These are phyloP conservation scores for Formica selysi DNA, from an alignment of 1,140 invertebrate genomes.

Conservation along the genomic window DNA sequence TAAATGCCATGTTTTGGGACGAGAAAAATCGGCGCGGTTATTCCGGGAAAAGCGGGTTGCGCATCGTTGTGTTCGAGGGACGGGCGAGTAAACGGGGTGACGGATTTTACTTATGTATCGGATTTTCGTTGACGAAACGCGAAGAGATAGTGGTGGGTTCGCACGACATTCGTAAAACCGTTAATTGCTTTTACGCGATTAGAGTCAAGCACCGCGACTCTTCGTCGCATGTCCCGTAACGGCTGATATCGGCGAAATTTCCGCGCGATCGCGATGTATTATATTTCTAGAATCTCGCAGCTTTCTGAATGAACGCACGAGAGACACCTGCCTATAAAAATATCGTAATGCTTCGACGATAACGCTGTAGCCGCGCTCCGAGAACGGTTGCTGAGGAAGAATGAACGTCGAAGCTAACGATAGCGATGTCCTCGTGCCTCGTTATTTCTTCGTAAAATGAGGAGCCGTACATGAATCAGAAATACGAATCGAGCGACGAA, in stretches of 20 bases:
- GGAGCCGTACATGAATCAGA: slow-evolving; percentile 64
- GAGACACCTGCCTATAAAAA: slow-evolving; percentile 55
- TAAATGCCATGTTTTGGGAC: slow-evolving; percentile 19
- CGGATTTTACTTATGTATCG: slow-evolving; percentile 39
- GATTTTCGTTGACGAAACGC: slow-evolving; percentile 49
- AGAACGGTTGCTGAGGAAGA: slow-evolving; percentile 37
- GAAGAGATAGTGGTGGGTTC: not conserved
- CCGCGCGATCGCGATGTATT: not conserved
- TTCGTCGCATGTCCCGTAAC: slow-evolving; percentile 1
- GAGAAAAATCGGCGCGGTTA: slow-evolving; percentile 50
- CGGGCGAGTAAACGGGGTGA: slow-evolving; percentile 12
- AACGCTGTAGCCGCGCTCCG: slow-evolving; percentile 21
- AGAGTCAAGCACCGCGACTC: not conserved
- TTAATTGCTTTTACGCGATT: slow-evolving; percentile 45
- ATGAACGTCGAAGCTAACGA: slow-evolving; percentile 61
- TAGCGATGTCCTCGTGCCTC: slow-evolving; percentile 60
- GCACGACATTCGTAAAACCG: slow-evolving; percentile 16
- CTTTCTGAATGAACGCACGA: slow-evolving; percentile 44
- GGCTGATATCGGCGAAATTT: slow-evolving; percentile 22
- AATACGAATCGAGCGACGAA: slow-evolving; percentile 57
- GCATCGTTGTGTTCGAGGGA: not conserved
- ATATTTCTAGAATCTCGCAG: slow-evolving; percentile 21
- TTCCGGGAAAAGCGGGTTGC: slow-evolving; percentile 10
- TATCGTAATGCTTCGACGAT: slow-evolving; percentile 39
- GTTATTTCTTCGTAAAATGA: slow-evolving; percentile 64